Base-by-base conservation (phyloP, 1,140 invertebrate genomes). In the Carcinoscorpius rotundicauda region DNA sequence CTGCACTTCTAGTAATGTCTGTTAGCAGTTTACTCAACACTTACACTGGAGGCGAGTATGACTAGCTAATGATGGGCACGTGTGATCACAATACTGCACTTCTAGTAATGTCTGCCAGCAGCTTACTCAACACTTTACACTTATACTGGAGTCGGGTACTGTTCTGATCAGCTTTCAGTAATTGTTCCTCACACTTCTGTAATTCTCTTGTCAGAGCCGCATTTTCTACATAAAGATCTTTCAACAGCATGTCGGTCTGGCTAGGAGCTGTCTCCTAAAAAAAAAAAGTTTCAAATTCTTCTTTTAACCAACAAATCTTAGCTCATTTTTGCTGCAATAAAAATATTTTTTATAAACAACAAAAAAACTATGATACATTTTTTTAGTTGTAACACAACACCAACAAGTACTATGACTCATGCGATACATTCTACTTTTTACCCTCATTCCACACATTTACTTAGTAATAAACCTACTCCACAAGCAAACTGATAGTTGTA, bases 201-300 rank as follows among this genome's bases (percentile, higher is more conserved):
- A 62, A 51, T 51, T 62, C 61, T 57, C 51, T 62, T 5, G 48
- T 9, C 4, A 62, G 61, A 48, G 49, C 9, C 5, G n/a, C n/a
- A 57, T 62, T 62, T 49, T 62, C 61, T 49, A 62, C n/a, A 51
- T 62, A 62, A 6, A 62, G 61, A n/a, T 62, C 61, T 49, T 53
- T 51, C 49, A 62, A 49, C n/a, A 62, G 50, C n/a, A 53, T 48
- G 55, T 62, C 61, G 0, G 49, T 62, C 49, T 60, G 29, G 49
- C n/a, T 60, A 10, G 59, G 59, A 29, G 29, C 29, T 29, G 29
- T 29, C 29, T 29, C 29, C 29, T 29, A 29, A 29, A 29, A 29
- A 29, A 29, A 29, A 29, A 29, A 29, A 29, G 29, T 29, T 29
- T 29, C 29, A 29, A 29, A 29, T 29, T 2, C 29, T 29, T 29